Evolutionary conservation across 1,140 invertebrate genomes (phyloP), one percentile per base, ranked within the genome.

Genomic region (Drosophila sechellia): DNA sequence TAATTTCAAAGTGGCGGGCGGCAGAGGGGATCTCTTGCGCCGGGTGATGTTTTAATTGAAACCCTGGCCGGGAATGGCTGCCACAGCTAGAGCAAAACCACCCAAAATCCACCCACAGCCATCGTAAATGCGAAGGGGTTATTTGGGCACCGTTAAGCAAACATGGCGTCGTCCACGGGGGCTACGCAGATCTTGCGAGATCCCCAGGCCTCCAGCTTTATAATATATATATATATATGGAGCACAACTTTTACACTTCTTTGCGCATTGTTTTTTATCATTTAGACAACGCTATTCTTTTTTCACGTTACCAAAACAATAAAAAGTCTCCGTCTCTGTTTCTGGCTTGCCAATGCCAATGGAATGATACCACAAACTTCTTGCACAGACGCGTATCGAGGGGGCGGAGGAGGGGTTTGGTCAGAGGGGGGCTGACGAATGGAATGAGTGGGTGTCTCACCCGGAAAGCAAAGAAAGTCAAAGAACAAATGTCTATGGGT

Each of bases 21-120:
- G 42, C 22, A 46, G 48, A 10, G 48, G 48, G 25, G 25, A 8
- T 6, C 20, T 25, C 20, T 13, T 1, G 15, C n/a, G 35, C 42
- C 75, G 68, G 77, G 66, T 87, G 83, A 87, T 87, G 79, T 84
- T 87, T 87, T 87, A 87, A 87, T 87, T 87, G 83, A 87, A 87
- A 83, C 48, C 83, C 81, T 72, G 57, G 78, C 75, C 52, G 20
- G 70, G 76, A 78, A 87, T 87, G 83, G 83, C 66, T 56, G 66
- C 42, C 66, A 40, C 50, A 46, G 42, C 27, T 42, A 34, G 10
- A 25, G 52, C 6, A 17, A 15, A n/a, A 10, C 40, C 42, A 20
- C 25, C 39, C 25, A 42, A 55, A 49, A 13, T 17, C 40, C 46
- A 50, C 31, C 60, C 43, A 49, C 61, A 61, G 37, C 53, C 71